These are phyloP conservation scores for Pocillopora damicornis DNA, from an alignment of 64 coral and sea anemone species.

Conservation along the genomic window DNA sequence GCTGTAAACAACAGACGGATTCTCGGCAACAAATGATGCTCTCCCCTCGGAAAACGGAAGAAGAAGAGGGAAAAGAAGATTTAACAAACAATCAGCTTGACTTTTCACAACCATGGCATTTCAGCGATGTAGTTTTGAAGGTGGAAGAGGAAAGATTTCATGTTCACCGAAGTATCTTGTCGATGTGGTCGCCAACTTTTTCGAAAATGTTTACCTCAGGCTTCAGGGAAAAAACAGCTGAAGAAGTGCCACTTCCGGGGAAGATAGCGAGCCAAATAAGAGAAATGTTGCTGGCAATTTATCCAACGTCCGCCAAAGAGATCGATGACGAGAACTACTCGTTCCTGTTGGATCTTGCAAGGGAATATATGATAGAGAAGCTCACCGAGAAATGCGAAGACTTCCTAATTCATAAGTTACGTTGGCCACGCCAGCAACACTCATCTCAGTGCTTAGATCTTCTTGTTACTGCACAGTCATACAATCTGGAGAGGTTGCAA, in stretches of 20 bases:
- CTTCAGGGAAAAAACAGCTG: slow-evolving; percentile 29
- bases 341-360: slow-evolving; percentile 28
- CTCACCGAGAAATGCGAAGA: slow-evolving; percentile 46
- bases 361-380: slow-evolving; percentile 33
- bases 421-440: not conserved
- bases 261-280: slow-evolving; percentile 19
- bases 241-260: slow-evolving; percentile 12
- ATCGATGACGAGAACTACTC: slow-evolving; percentile 19
- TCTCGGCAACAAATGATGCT: too few species aligned
- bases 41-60: not conserved
- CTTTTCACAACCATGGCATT: slow-evolving; percentile 52
- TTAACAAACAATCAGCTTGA: not conserved
- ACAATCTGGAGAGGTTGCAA: not conserved
- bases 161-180: slow-evolving; percentile 45
- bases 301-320: slow-evolving; percentile 11
- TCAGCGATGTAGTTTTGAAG: slow-evolving; percentile 47
- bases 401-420: not conserved
- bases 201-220: slow-evolving; percentile 23
- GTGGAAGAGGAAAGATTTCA: slow-evolving; percentile 42
- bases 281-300: slow-evolving; percentile 37
- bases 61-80: not conserved
- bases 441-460: slow-evolving; percentile 4
- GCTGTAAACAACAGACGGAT: too few species aligned
- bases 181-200: slow-evolving; percentile 44
- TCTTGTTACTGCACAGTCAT: slow-evolving; percentile 2